These are phyloP conservation scores for Styela clava DNA, from an alignment of 23 tunicate genomes.

Conservation along the genomic window DNA sequence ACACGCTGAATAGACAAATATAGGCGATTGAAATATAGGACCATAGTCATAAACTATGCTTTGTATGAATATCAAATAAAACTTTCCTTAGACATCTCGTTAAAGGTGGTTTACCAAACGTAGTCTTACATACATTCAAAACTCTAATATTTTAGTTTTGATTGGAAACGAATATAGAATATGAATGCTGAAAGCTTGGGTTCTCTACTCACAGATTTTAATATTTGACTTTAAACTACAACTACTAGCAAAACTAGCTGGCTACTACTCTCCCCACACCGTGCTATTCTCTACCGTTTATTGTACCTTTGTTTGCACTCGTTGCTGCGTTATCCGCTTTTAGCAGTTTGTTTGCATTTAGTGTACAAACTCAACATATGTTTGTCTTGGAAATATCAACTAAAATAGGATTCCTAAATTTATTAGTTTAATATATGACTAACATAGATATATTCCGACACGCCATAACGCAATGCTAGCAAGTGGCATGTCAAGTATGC, in stretches of 20 bases:
- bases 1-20: background rate
- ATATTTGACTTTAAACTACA: no score
- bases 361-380: background rate
- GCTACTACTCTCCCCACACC: no score
- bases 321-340: background rate
- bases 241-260: no score
- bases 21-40: background rate
- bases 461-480: background rate
- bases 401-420: background rate
- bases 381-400: background rate
- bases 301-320: background rate
- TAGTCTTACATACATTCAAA: no score
- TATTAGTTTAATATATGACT: no score
- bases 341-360: background rate
- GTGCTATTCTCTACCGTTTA: no score
- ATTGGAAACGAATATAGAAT: no score
- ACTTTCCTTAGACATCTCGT: background rate
- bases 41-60: background rate
- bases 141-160: no score
- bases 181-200: no score
- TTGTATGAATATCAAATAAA: background rate
- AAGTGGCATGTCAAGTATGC: background rate
- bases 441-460: background rate
- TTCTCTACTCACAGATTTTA: no score
- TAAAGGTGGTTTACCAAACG: no score